Conservation (phyloP, 2,888 invertebrate species). For the Embidobia sp. region DNA sequence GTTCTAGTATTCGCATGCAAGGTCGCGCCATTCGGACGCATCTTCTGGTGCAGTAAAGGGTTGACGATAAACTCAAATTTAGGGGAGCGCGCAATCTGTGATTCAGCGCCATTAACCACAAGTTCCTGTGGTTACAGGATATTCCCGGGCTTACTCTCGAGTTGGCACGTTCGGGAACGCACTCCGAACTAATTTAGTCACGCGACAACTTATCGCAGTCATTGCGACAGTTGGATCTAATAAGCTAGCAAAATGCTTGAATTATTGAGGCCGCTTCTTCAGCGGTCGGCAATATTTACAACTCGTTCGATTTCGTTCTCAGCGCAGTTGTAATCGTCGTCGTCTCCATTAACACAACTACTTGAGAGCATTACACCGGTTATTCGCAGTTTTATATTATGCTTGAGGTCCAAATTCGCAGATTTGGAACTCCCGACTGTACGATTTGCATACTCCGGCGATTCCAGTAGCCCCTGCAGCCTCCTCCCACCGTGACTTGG, state of each 20-base stretch:
- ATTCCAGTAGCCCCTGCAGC: constrained; percentile 74
- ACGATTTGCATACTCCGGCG: constrained; percentile 77
- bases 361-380: constrained; percentile 12
- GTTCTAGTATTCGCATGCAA: constrained; percentile 46
- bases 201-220: constrained; percentile 63
- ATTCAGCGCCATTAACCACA: constrained; percentile 79
- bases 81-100: constrained; percentile 80
- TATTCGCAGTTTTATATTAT: constrained; percentile 21
- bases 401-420: constrained; percentile 63
- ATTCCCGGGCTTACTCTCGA: constrained; percentile 62
- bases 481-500: constrained; percentile 71
- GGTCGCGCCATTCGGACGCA: constrained; percentile 46
- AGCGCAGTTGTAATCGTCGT: no score
- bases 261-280: constrained; percentile 14
- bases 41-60: constrained; percentile 62
- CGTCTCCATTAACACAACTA: no score
- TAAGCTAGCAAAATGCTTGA: constrained; percentile 32
- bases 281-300: background rate
- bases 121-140: constrained; percentile 80
- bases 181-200: constrained; percentile 64
- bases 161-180: constrained; percentile 63
- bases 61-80: constrained; percentile 66
- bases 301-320: no score
- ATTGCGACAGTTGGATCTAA: constrained; percentile 42
- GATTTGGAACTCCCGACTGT: constrained; percentile 71